Evolutionary conservation across 2,797 vertebrate genomes (phyloP).

Genomic region (Chelmon rostratus): DNA sequence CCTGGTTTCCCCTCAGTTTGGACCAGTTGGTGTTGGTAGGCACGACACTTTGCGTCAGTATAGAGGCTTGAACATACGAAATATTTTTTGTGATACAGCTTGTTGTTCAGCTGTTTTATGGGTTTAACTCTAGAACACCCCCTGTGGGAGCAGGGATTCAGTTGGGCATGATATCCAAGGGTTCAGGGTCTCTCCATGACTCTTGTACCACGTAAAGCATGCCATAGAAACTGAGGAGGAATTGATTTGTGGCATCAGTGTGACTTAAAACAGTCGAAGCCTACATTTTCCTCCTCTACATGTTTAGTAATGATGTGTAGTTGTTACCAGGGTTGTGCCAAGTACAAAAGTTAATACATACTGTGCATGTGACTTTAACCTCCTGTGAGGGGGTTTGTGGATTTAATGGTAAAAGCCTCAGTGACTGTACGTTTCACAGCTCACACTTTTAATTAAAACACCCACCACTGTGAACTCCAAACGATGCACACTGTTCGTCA

Average conservation of each 20-base stretch:
- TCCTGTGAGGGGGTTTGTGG: no score
- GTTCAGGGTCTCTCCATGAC: constrained; percentile 50
- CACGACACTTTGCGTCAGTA: constrained; percentile 1
- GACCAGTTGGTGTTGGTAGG: constrained; percentile 92
- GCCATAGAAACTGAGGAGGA: constrained; percentile 53
- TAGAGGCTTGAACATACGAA: neutral
- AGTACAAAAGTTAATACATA: no score
- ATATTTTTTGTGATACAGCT: fast-evolving
- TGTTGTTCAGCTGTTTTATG: neutral
- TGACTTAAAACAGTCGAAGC: neutral
- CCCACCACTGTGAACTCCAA: no score
- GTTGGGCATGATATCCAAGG: constrained; percentile 56
- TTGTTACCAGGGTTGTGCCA: neutral
- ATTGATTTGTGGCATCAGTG: constrained; percentile 1
- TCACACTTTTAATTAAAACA: neutral
- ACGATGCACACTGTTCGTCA: neutral
- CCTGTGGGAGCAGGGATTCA: neutral
- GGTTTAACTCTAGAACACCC: neutral
- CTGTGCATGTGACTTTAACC: neutral
- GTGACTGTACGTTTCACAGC: no score
- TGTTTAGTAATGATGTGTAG: no score
- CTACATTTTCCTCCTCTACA: constrained; percentile 33
- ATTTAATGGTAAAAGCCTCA: no score
- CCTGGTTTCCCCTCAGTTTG: constrained; percentile 93
- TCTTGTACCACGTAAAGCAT: constrained; percentile 47